phyloP scores from a whole-genome alignment of 2,113 vertebrate genomes.

The Gopherus evgoodei region DNA sequence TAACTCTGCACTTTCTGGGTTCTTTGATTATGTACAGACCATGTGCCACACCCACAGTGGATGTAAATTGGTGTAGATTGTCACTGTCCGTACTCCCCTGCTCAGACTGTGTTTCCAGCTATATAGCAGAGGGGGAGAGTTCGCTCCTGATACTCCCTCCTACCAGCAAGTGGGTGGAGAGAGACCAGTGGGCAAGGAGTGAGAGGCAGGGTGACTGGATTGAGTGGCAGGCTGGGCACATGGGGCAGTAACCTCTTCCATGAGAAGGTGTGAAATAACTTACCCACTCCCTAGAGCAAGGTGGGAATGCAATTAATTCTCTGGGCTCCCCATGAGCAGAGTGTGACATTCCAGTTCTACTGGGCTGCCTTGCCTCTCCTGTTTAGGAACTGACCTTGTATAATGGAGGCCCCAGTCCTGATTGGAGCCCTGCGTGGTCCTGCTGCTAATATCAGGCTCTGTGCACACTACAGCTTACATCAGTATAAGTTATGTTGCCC shows the following conservation, averaged over 20 bases:
- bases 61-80: background rate
- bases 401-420: background rate
- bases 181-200: background rate
- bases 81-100: background rate
- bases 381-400: background rate
- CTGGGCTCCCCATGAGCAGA: background rate
- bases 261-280: background rate
- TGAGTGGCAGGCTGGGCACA: background rate
- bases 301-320: background rate
- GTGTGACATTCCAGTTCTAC: background rate
- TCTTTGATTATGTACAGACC: background rate
- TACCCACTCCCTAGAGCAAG: background rate
- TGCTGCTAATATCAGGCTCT: background rate
- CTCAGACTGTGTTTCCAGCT: background rate
- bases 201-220: background rate
- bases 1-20: too few species aligned
- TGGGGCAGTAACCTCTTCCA: background rate
- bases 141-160: background rate
- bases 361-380: background rate
- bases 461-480: too few species aligned
- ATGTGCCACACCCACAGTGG: background rate
- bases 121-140: background rate
- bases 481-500: too few species aligned
- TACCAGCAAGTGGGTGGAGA: background rate
- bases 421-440: background rate